Evolutionary conservation across 2,888 invertebrate genomes (phyloP), one percentile per base, ranked within the genome.

Genomic region (Diachrysia chrysitis): DNA sequence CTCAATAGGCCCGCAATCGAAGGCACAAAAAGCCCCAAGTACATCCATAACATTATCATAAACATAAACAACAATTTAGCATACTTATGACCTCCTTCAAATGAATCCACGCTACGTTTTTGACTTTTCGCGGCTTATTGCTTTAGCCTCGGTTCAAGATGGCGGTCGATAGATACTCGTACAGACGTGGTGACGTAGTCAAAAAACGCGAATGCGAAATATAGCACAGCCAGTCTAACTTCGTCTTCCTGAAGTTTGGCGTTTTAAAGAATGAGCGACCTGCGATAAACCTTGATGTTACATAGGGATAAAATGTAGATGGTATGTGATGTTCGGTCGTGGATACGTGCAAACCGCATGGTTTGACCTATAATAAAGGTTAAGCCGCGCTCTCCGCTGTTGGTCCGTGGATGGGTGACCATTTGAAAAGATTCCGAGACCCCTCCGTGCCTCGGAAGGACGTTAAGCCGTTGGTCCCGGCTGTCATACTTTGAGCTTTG

Each of bases 121-220:
- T 76, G 83, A 78, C 78, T 83, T 83, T 74, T 83, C 59, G 56
- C 76, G 75, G 79, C 83, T 84, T 84, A 84, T 82, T 82, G 77
- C 65, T 76, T 78, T 69, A 77, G 63, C 60, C 64, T 32, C 61
- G 66, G 73, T 75, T 76, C 79, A 83, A 84, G 79, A 78, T 76
- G 73, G 70, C 83, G 69, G 71, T 73, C 81, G 73, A 79, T 82
- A 78, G 71, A 71, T 69, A 71, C 68, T 61, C 58, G 21, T 63
- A 57, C 55, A 42, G 57, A 32, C 32, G 61, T 68, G 69, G 70
- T 71, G 57, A 76, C 73, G 66, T 80, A 71, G 68, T 61, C 65
- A 61, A 64, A 55, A 78, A 71, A 42, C 58, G 58, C 42, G 63
- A 69, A 66, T 56, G 58, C 56, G 66, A 65, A 66, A 54, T 74